Base-by-base conservation (phyloP, 2,113 vertebrate species). In the Nothocercus julius region DNA sequence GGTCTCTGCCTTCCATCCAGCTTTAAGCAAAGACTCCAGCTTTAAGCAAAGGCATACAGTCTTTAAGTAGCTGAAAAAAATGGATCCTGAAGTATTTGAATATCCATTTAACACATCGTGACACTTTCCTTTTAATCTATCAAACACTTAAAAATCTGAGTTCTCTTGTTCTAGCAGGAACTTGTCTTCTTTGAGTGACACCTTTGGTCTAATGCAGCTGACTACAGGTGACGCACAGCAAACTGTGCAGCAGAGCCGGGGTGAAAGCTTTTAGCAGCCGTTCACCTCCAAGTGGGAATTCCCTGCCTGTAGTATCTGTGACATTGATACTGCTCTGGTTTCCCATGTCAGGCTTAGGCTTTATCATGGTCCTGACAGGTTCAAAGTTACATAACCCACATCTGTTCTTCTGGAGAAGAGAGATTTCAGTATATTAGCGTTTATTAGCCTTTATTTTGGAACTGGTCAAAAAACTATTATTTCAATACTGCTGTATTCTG, bases 141-240 rank as follows among this genome's bases (percentile, higher is more conserved):
- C 95, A 97, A 94, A 87, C 1, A 19, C 88, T 89, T 94, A 74
- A 95, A 93, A 96, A 92, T 89, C 86, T 94, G 92, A 93, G 89
- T 90, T 97, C 86, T 95, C 96, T 95, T 97, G 85, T 96, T 96
- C 95, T 96, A 87, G 93, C 93, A 89, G 51, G 54, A 95, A 92
- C 95, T 96, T 96, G 95, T 97, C 95, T 97, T 85, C 76, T 92
- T 97, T 97, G 95, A 97, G 78, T 97, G 96, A 96, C 95, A 95
- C 54, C 90, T 95, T 2, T 1, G 94, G 94, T 96, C 93, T 96
- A 94, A 97, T 95, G 96, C 96, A 96, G 84, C 94, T 96, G 94
- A 88, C 95, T 97, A 90, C 95, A 95, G 96, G 95, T 97, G 96
- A 96, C 86, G 95, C 96, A 96, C 88, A 94, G 90, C 67, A 94